phyloP scores from a whole-genome alignment of 2,888 invertebrate species.

The Phengaris alcon region DNA sequence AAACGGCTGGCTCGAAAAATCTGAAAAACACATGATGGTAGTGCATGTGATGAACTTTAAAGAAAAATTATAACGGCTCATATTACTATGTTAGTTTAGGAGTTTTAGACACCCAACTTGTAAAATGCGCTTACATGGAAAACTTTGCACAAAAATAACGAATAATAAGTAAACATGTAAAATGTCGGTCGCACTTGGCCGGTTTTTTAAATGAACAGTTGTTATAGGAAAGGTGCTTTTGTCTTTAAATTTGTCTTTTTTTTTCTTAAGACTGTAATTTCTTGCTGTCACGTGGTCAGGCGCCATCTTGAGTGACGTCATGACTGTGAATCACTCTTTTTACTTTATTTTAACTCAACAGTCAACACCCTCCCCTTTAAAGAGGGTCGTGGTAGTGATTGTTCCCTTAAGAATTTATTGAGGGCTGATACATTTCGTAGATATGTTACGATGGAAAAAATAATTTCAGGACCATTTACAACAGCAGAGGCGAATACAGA shows the following conservation, averaged over 20 bases:
- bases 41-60: no score
- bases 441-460: not conserved
- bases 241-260: not conserved
- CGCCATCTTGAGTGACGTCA: not conserved
- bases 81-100: no score
- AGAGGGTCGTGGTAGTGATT: constrained; percentile 28
- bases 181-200: no score
- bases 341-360: constrained; percentile 44
- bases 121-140: no score
- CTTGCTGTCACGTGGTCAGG: not conserved
- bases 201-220: no score
- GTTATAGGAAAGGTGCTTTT: not conserved
- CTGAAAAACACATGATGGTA: no score
- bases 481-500: no score
- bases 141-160: no score
- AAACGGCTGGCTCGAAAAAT: no score
- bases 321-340: not conserved
- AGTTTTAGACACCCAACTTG: no score
- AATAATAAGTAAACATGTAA: no score
- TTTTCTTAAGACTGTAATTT: not conserved
- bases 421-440: not conserved
- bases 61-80: no score
- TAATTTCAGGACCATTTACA: not conserved
- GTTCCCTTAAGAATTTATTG: constrained; percentile 22
- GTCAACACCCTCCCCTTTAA: constrained; percentile 36